These are phyloP conservation scores for Zaprionus inermis DNA, from an alignment of 1,140 invertebrate genomes.

Conservation along the genomic window DNA sequence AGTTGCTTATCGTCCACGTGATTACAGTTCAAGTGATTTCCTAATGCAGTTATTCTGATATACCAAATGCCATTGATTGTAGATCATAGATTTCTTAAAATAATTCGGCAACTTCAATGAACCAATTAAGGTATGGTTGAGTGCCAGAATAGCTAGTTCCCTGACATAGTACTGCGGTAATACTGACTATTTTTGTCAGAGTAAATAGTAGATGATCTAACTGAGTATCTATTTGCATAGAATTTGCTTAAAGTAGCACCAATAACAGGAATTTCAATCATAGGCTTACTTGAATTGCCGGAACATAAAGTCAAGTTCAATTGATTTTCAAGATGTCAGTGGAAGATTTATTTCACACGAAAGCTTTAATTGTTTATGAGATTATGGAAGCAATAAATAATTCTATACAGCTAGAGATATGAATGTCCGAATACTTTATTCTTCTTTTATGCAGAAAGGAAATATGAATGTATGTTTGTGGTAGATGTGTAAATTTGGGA, in stretches of 20 bases:
- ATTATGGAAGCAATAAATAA: slow-evolving; percentile 52
- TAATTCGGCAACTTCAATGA: not conserved
- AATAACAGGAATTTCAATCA: slow-evolving; percentile 1
- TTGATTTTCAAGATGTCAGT: slow-evolving; percentile 36
- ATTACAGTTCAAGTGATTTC: slow-evolving; percentile 48
- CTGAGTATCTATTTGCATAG: not conserved
- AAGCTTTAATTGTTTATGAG: slow-evolving; percentile 57
- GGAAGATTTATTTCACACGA: slow-evolving; percentile 76
- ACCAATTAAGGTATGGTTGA: not conserved
- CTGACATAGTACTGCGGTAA: not conserved
- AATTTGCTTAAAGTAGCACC: not conserved
- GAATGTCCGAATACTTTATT: not conserved
- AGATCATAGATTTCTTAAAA: not conserved
- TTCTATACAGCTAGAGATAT: slow-evolving; percentile 34
- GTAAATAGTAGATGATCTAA: not conserved
- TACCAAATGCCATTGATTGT: not conserved
- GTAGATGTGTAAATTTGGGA: not conserved
- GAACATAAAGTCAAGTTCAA: slow-evolving; percentile 1
- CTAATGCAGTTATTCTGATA: slow-evolving; percentile 38
- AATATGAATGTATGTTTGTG: slow-evolving; percentile 11
- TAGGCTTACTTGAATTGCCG: not conserved
- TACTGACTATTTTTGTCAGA: not conserved
- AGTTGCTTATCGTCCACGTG: slow-evolving; percentile 44
- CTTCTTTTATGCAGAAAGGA: slow-evolving; percentile 1
- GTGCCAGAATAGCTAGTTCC: not conserved